Evolutionary conservation across 1,140 invertebrate genomes (phyloP).

Genomic region (Orius laevigatus): DNA sequence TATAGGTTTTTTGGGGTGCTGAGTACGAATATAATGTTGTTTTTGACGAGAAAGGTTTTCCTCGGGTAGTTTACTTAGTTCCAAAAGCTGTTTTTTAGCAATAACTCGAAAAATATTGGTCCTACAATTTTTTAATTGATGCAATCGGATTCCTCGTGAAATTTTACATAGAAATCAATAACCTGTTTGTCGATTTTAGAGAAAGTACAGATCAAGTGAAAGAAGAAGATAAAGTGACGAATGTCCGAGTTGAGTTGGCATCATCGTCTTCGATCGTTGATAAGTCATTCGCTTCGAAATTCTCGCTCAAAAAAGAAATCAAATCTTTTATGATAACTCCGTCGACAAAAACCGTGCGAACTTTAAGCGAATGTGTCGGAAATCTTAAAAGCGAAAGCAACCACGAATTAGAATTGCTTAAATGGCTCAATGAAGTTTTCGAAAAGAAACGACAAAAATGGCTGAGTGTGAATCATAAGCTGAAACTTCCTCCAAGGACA

Average conservation of each 20-base stretch:
- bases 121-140: too few species aligned
- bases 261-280: background rate
- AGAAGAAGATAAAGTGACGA: background rate
- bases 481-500: slow-evolving; percentile 7
- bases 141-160: too few species aligned
- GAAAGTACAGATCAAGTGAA: background rate
- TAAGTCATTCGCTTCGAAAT: background rate
- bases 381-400: background rate
- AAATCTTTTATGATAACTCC: slow-evolving; percentile 1
- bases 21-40: too few species aligned
- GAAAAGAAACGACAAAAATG: background rate
- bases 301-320: background rate
- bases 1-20: too few species aligned
- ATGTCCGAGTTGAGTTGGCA: background rate
- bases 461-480: background rate
- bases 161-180: too few species aligned
- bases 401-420: slow-evolving; percentile 8
- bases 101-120: too few species aligned
- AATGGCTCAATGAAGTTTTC: slow-evolving; percentile 10
- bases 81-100: too few species aligned
- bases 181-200: too few species aligned
- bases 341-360: slow-evolving; percentile 8
- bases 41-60: too few species aligned
- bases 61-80: too few species aligned
- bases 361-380: background rate